Evolutionary conservation across 2,888 invertebrate species (phyloP).

Genomic region (Sphaerophoria rueppellii): DNA sequence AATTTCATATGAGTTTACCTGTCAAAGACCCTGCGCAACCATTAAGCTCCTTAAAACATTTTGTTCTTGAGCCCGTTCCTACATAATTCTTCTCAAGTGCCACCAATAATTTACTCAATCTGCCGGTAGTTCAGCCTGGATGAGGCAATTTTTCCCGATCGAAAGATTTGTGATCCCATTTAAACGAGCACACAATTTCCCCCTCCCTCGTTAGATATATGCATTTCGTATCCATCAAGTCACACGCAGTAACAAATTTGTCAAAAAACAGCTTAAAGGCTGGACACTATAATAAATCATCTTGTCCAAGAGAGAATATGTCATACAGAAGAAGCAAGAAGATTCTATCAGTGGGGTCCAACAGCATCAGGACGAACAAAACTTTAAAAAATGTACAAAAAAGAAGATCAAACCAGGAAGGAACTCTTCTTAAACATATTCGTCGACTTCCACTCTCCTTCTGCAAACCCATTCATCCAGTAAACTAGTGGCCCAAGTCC

Average conservation of each 20-base stretch:
- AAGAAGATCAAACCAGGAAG: constrained; percentile 47
- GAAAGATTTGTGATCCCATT: constrained; percentile 71
- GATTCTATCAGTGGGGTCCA: constrained; percentile 49
- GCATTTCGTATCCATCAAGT: constrained; percentile 25
- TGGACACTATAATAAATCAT: constrained; percentile 60
- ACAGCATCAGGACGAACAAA: constrained; percentile 13
- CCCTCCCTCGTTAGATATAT: background rate
- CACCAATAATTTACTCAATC: constrained; percentile 72
- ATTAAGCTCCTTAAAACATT: constrained; percentile 14
- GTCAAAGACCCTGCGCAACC: constrained; percentile 2
- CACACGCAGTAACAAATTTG: constrained; percentile 66
- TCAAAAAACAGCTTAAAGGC: constrained; percentile 66
- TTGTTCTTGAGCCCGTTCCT: constrained; percentile 27
- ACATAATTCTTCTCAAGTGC: constrained; percentile 38
- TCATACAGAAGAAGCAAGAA: constrained; percentile 30
- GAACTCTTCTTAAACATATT: constrained; percentile 30
- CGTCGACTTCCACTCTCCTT: background rate
- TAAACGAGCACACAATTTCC: background rate
- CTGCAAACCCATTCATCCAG: background rate
- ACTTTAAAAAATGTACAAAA: background rate
- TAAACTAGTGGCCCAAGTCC: background rate
- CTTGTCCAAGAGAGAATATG: constrained; percentile 38
- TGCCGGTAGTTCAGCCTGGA: constrained; percentile 60
- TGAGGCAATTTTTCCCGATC: constrained; percentile 65
- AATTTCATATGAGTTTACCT: constrained; percentile 53